Evolutionary conservation across 2,888 invertebrate genomes (phyloP).

Genomic region (Acronicta leporina): DNA sequence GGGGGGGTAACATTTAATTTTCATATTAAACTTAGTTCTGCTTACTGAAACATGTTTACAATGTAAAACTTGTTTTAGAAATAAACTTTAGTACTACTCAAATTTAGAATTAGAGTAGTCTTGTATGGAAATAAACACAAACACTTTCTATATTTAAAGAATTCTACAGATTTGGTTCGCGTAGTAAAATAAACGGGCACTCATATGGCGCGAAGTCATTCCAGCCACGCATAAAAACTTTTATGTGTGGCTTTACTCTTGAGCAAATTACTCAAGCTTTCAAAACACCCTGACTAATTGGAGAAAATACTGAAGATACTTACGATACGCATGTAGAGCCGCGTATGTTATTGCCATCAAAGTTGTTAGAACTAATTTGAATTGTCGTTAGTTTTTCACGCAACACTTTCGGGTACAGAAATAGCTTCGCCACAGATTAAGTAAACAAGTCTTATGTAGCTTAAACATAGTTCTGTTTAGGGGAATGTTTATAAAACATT

Average conservation of each 20-base stretch:
- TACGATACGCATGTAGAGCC: conserved; percentile 31
- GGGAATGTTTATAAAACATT: no score
- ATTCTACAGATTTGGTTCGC: conserved; percentile 37
- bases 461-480: neutral
- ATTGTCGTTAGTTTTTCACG: conserved; percentile 27
- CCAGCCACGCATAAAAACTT: conserved; percentile 33
- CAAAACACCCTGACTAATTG: conserved; percentile 48
- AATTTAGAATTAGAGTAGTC: conserved; percentile 3
- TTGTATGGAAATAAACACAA: conserved; percentile 28
- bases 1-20: no score
- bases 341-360: conserved; percentile 18
- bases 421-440: conserved; percentile 27
- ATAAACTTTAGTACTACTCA: conserved; percentile 6
- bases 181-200: conserved; percentile 38
- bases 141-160: conserved; percentile 30
- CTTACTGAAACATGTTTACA: no score
- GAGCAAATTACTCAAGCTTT: conserved; percentile 38
- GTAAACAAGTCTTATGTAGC: conserved; percentile 14
- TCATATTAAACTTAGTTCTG: no score
- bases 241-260: conserved; percentile 34
- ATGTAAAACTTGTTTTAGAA: neutral
- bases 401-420: conserved; percentile 26
- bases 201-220: conserved; percentile 44
- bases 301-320: conserved; percentile 38
- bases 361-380: conserved; percentile 25